A percentile compares a stretch with the other conserved stretches of the same genome.
These are phyloP conservation scores for Elephas maximus DNA, from an alignment of 2,113 vertebrate genomes.

Conservation along the genomic window DNA sequence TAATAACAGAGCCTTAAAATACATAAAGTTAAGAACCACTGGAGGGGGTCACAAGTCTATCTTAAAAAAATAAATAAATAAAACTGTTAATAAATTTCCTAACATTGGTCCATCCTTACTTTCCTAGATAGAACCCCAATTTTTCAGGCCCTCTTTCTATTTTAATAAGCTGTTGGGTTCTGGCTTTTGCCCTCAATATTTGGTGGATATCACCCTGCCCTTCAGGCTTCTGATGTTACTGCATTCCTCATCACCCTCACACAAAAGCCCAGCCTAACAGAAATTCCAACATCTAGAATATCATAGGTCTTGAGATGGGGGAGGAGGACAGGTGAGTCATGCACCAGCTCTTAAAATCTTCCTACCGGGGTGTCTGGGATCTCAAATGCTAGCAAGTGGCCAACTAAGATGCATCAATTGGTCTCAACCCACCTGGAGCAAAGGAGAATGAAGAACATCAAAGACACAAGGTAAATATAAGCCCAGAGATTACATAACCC, in stretches of 20 bases:
- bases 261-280: neutral
- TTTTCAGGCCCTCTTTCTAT: neutral
- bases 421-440: no score
- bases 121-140: neutral
- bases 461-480: no score
- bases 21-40: neutral
- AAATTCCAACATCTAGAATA: neutral
- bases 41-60: neutral
- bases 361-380: neutral
- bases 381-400: no score
- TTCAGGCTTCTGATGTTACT: neutral
- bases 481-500: no score
- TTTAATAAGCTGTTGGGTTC: neutral
- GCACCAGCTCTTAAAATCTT: neutral
- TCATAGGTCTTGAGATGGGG: neutral
- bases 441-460: no score
- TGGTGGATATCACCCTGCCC: neutral
- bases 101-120: neutral
- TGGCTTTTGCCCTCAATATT: neutral
- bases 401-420: no score
- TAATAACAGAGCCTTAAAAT: neutral
- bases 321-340: neutral
- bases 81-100: neutral
- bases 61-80: neutral
- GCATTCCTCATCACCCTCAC: neutral